Percentiles rank a stretch among this genome's conserved stretches.
Conservation (phyloP, 2,888 invertebrate genomes). For the Acheta domesticus region DNA sequence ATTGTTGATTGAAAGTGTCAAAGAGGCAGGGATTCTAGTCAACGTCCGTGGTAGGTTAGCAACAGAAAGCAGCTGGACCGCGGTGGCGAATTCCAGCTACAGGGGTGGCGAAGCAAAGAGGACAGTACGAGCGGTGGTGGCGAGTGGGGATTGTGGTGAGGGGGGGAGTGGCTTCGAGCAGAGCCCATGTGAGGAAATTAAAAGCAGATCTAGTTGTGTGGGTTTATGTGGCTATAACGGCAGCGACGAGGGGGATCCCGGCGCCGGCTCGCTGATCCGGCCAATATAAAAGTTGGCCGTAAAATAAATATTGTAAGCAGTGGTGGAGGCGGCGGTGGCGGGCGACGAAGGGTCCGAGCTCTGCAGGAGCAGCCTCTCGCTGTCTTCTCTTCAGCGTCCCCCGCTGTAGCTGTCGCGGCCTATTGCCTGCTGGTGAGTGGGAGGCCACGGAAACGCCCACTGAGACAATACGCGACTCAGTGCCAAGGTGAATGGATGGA, state of each 20-base stretch:
- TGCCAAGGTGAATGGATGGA: not conserved
- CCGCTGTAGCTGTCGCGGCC: not conserved
- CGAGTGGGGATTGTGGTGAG: not conserved
- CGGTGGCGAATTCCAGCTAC: too few relatives aligned
- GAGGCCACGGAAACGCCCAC: not conserved
- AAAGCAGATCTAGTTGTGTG: slow-evolving; percentile 10
- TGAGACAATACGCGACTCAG: not conserved
- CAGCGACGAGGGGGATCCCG: not conserved
- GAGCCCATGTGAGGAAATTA: slow-evolving; percentile 1
- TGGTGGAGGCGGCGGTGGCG: not conserved
- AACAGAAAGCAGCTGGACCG: too few relatives aligned
- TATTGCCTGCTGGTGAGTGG: not conserved
- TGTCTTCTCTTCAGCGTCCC: not conserved
- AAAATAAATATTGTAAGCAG: slow-evolving; percentile 11
- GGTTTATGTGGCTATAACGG: slow-evolving; percentile 18
- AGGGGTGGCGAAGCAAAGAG: too few relatives aligned
- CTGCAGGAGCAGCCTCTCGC: not conserved
- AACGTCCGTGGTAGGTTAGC: too few relatives aligned
- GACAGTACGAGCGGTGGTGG: too few relatives aligned
- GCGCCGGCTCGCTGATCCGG: slow-evolving; percentile 8
- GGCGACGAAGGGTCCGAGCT: not conserved
- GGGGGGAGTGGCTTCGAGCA: not conserved
- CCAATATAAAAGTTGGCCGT: slow-evolving; percentile 18
- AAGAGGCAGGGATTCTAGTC: too few relatives aligned
- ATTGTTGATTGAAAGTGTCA: too few relatives aligned